Base-by-base conservation (phyloP, 2,797 vertebrate species). In the Micropoecilia bifurca region DNA sequence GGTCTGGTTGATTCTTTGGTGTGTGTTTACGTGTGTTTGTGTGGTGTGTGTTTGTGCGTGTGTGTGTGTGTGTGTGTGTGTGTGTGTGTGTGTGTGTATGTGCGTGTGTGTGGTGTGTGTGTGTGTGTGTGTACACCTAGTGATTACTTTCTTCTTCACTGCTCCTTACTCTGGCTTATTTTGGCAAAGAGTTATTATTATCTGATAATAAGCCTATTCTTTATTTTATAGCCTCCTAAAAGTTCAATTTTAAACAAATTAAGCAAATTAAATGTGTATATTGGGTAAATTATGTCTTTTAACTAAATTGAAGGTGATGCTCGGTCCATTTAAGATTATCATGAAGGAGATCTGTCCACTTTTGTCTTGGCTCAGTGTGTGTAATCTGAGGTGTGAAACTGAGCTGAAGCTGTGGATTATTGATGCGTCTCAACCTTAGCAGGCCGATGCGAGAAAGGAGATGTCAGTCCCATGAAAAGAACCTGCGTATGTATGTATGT, bases 351-450 rank as follows among this genome's bases (percentile, higher is more conserved):
- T 18, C 12, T 84, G 76, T 88, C 86, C 83, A 43, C 86, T 88
- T 89, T 74, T 80, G 72, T 61, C 68, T 71, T 87, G 90, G 82
- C 89, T 85, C 75, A 28, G 53, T 55, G 28, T 10, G 72, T 80
- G 94, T 90, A 93, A 95, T 71, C n/a, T 28, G 92, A 95, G 74
- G 89, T 14, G 43, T 76, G 78, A 92, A 94, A 73, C 81, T 76
- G 92, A 95, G 85, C 92, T 69, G 71, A n/a, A 30, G 50, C 61
- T n/a, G 75, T 94, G 88, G 85, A 94, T 95, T 93, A 95, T 95
- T 95, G 66, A 95, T 94, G 87, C 2, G 45, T 33, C 66, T 78
- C 89, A 93, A 93, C 88, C 78, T 61, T 92, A 91, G 90, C 77
- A 83, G 83, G 53, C 53, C 66, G 86, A 82, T 84, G 77, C 83